These are phyloP conservation scores for Octomys mimax DNA, from an alignment of 2,797 vertebrate genomes.

Conservation along the genomic window DNA sequence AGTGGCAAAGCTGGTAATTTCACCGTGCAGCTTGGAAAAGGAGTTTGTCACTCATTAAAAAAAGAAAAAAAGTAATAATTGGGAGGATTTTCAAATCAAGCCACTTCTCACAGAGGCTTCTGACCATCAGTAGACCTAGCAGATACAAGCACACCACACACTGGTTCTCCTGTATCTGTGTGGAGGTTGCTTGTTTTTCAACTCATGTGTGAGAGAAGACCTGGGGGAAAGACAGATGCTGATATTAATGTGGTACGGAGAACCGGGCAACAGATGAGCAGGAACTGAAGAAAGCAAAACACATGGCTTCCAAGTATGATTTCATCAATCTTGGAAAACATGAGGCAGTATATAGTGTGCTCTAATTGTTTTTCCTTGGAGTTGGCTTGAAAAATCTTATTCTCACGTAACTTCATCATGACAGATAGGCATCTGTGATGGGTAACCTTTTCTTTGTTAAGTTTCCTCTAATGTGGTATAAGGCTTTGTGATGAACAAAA, in stretches of 20 bases:
- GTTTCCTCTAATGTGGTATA: constrained; percentile 62
- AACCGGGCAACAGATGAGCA: neutral
- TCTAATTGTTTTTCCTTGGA: constrained; percentile 45
- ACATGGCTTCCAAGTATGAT: neutral
- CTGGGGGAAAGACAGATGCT: neutral
- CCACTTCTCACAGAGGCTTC: neutral
- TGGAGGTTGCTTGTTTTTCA: neutral
- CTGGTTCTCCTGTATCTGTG: neutral
- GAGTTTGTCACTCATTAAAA: constrained; percentile 29
- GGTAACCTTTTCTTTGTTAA: constrained; percentile 39
- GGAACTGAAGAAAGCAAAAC: constrained; percentile 13
- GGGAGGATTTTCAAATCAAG: constrained; percentile 42
- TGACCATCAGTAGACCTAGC: neutral
- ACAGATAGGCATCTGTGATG: constrained; percentile 4
- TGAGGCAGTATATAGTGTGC: neutral
- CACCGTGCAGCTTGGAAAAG: constrained; percentile 63
- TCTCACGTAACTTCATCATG: constrained; percentile 52
- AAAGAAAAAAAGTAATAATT: constrained; percentile 52
- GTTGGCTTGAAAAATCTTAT: constrained; percentile 44
- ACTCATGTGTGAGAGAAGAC: neutral
- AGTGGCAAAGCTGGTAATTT: constrained; percentile 7
- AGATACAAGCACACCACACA: neutral
- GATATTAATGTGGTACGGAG: neutral
- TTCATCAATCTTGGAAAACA: constrained; percentile 60
- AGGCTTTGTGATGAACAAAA: constrained; percentile 71